Base-by-base conservation (phyloP, 1,140 invertebrate species). In the Nixonia krombeini region DNA sequence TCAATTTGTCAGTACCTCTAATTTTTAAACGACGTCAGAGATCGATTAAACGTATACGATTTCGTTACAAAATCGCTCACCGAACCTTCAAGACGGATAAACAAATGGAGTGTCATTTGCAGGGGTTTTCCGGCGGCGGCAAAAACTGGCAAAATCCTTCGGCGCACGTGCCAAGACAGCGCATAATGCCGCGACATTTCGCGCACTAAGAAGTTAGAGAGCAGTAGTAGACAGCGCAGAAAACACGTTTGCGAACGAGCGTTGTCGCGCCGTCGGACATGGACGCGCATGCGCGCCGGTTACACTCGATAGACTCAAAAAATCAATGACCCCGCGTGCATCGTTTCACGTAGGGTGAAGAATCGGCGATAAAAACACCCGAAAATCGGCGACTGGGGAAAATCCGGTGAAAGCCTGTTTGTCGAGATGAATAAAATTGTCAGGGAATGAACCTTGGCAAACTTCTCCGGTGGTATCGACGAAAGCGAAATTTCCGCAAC, bases 281-380 rank as follows among this genome's bases (percentile, higher is more conserved):
- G 18, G 29, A 21, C 50, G 57, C 65, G 57, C 57, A 49, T 53
- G 57, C 57, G 45, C 42, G 23, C 41, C 57, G 46, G 47, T 68
- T 62, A 53, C 49, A 62, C 58, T 68, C 65, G 65, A 58, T 58
- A 33, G 65, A 68, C 49, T 68, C 65, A 68, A 68, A 68, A 68
- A 68, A 62, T 68, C 57, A 68, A 69, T 69, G 58, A 63, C 58
- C 65, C 52, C 65, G 57, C 57, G 57, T 68, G 35, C 65, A 52
- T 68, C 65, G 64, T 46, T 50, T 57, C 57, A 12, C 46, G 57
- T 52, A 52, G 51, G 52, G 51, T 53, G 46, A 61, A 67, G 64
- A 55, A 51, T 61, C 51, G 55, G 26, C 53, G 47, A 59, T 59
- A 56, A 59, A 40, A 59, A 58, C 21, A 21, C 21, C 21, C 6